A percentile compares a stretch with the other conserved stretches of the same genome.
These are phyloP conservation scores for Esox niger DNA, from an alignment of 2,113 vertebrate genomes.

Conservation along the genomic window DNA sequence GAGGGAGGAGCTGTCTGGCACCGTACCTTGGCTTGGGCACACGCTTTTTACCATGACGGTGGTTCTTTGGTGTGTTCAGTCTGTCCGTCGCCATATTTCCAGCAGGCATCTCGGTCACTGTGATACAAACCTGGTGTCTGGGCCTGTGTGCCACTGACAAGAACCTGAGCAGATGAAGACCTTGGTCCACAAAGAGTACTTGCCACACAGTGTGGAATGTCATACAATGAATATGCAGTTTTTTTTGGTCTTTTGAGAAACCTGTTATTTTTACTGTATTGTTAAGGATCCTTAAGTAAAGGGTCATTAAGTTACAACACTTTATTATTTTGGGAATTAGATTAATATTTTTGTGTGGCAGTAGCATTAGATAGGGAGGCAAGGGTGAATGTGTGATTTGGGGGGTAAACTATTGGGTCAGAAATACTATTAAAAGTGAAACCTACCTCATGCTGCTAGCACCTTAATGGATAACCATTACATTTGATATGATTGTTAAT, in stretches of 20 bases:
- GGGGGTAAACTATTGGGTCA: too few species aligned
- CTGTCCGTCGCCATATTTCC: constrained; percentile 45
- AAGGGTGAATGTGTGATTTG: not conserved
- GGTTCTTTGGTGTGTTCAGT: not conserved
- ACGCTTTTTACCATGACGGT: constrained; percentile 17
- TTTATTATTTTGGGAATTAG: too few species aligned
- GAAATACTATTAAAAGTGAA: too few species aligned
- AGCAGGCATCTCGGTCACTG: constrained; percentile 28
- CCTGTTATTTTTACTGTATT: too few species aligned
- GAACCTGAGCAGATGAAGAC: not conserved
- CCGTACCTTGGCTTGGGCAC: constrained; percentile 38
- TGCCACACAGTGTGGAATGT: not conserved
- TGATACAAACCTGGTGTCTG: constrained; percentile 26
- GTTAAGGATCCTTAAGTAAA: too few species aligned
- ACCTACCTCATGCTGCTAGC: not conserved
- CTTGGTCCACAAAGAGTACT: not conserved
- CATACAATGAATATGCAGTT: too few species aligned
- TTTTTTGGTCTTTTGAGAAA: too few species aligned
- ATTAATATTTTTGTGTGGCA: too few species aligned
- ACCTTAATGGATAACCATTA: not conserved
- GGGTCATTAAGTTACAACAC: too few species aligned
- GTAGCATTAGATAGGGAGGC: too few species aligned
- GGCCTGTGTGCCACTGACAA: not conserved
- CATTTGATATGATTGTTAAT: not conserved
- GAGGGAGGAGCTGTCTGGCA: constrained; percentile 10